Percentiles rank a stretch among this genome's conserved stretches.
Evolutionary conservation across 2,888 invertebrate genomes (phyloP).

Genomic region (Neocrepidodera transversa): DNA sequence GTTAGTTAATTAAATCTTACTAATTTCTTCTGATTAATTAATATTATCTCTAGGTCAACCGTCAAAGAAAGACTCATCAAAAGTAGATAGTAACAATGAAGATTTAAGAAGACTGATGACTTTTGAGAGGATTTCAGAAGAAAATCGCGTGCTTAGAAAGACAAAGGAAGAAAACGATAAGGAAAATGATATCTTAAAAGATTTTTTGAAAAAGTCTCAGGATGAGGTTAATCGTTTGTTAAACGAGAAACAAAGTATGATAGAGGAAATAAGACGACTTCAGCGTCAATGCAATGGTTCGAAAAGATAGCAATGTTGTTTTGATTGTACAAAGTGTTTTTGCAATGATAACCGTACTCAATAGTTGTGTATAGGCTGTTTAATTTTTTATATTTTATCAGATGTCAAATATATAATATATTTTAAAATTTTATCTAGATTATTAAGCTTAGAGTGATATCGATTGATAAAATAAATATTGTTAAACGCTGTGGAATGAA

Average conservation of each 20-base stretch:
- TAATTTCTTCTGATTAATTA: too few relatives aligned
- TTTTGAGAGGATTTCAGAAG: slow-evolving; percentile 67
- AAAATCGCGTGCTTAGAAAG: slow-evolving; percentile 63
- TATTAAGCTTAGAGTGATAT: slow-evolving; percentile 22
- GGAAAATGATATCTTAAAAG: slow-evolving; percentile 68
- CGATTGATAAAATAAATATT: slow-evolving; percentile 12
- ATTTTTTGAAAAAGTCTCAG: slow-evolving; percentile 72
- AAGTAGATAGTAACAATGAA: slow-evolving; percentile 65
- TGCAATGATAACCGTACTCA: slow-evolving; percentile 43
- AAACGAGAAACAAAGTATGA: slow-evolving; percentile 75
- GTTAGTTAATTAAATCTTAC: not conserved
- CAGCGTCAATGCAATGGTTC: slow-evolving; percentile 69
- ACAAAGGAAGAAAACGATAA: slow-evolving; percentile 69
- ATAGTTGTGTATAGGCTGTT: slow-evolving; percentile 36
- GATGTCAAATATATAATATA: slow-evolving; percentile 18
- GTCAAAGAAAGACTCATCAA: slow-evolving; percentile 31
- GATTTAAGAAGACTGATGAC: slow-evolving; percentile 67
- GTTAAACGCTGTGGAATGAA: slow-evolving; percentile 7
- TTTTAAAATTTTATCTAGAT: slow-evolving; percentile 26
- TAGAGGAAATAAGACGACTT: slow-evolving; percentile 73
- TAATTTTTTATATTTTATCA: slow-evolving; percentile 4
- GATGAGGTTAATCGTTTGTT: slow-evolving; percentile 75
- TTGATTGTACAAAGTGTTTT: slow-evolving; percentile 74
- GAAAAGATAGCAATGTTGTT: slow-evolving; percentile 75
- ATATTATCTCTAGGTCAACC: slow-evolving; percentile 30